Evolutionary conservation across 2,797 vertebrate species (phyloP), one percentile per base, ranked within the genome.

Genomic region (Schizopygopsis malacanthus): DNA sequence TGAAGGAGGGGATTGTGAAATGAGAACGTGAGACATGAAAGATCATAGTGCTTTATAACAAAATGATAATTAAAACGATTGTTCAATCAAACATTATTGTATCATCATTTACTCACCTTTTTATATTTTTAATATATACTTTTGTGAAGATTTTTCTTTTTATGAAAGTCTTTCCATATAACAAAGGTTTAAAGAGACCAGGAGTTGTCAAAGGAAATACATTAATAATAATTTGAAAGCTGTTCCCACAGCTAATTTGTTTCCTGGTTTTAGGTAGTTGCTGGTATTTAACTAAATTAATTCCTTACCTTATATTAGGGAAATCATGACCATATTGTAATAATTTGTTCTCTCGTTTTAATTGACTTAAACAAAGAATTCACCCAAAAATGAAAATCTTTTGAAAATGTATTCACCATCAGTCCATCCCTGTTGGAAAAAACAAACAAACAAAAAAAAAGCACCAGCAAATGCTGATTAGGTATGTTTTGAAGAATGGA

Each of bases 1-100:
- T 80, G 33, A 80, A 33, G 4, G 7, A 76, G 45, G 39, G 16
- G 37, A 10, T 37, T 78, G 43, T 75, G 22, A 72, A 70, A 41
- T 65, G 39, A 59, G 22, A 79, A 67, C 37, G 54, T 43, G 41
- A 77, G 70, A 25, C 63, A 25, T 43, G 13, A 72, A 75, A 69
- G 33, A 45, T 45, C 50, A 69, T 69, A 71, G 39, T 20, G 45
- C 69, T 77, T 65, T 65, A 33, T 41, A 10, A 69, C 37, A 33
- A 33, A 33, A 33, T 33, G 2, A 33, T 33, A 33, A 33, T 33
- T 33, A 33, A 33, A 33, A 33, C 28, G 28, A 33, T 33, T 33
- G 28, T 33, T 33, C 28, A 33, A 33, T 33, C 2, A 33, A 33
- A 33, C 2, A 33, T 33, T 33, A 33, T 33, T 33, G 28, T 33